A percentile compares a stretch with the other conserved stretches of the same genome.
These are phyloP conservation scores for Chlorodrepanis virens DNA, from an alignment of 2,113 vertebrate genomes.

Conservation along the genomic window DNA sequence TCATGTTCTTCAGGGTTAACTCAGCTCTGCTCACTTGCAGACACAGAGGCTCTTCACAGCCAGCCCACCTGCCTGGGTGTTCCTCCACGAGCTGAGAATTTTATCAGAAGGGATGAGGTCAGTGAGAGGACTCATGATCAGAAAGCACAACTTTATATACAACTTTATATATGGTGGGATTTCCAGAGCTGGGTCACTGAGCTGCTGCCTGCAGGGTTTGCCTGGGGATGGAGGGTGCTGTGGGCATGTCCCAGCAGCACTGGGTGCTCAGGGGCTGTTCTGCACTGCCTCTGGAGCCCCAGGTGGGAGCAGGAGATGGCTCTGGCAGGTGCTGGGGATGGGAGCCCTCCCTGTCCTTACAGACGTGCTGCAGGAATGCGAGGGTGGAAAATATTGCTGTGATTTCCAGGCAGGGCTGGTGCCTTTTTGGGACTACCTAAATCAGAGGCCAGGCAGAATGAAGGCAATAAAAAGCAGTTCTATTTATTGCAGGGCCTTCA, in stretches of 20 bases:
- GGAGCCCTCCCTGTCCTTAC: neutral
- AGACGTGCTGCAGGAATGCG: neutral
- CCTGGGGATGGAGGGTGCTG: neutral
- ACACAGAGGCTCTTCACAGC: neutral
- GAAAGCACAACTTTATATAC: neutral
- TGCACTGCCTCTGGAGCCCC: neutral
- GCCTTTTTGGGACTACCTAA: neutral
- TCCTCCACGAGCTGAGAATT: neutral
- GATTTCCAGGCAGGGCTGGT: neutral
- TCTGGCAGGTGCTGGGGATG: neutral
- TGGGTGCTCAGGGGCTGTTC: neutral
- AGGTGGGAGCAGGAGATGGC: neutral
- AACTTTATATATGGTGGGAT: neutral
- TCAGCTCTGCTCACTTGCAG: neutral
- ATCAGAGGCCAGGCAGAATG: neutral
- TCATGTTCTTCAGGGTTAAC: neutral
- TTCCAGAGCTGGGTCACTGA: neutral
- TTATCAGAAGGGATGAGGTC: neutral
- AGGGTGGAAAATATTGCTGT: neutral
- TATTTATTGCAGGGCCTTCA: neutral
- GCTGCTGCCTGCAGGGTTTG: neutral
- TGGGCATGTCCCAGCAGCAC: neutral
- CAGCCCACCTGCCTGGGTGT: neutral
- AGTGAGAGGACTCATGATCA: neutral
- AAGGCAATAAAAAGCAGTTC: neutral